These are phyloP conservation scores for Artemia franciscana DNA, from an alignment of 1,140 invertebrate species.

Conservation along the genomic window DNA sequence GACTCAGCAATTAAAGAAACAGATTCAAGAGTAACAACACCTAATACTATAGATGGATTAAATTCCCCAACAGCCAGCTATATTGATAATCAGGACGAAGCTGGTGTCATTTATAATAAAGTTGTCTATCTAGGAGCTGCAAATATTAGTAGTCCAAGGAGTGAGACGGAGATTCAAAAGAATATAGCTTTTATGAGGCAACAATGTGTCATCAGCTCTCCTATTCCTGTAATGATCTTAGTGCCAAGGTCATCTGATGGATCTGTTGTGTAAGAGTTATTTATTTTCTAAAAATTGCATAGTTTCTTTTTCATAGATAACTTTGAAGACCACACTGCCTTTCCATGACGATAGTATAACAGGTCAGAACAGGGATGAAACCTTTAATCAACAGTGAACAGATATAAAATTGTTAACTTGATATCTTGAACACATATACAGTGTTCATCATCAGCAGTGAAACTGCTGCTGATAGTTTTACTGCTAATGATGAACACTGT, in stretches of 20 bases:
- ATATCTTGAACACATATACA: too few relatives aligned
- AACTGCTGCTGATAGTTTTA: too few relatives aligned
- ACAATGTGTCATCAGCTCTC: slow-evolving; percentile 36
- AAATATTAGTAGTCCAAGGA: slow-evolving; percentile 74
- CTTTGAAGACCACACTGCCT: too few relatives aligned
- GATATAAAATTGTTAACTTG: too few relatives aligned
- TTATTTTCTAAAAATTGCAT: too few relatives aligned
- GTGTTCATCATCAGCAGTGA: too few relatives aligned
- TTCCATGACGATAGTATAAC: too few relatives aligned
- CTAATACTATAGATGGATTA: neutral
- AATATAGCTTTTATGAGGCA: slow-evolving; percentile 76
- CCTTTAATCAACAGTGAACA: too few relatives aligned
- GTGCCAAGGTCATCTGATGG: slow-evolving; percentile 65
- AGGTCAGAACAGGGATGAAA: too few relatives aligned
- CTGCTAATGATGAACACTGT: too few relatives aligned
- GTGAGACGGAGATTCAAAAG: slow-evolving; percentile 77
- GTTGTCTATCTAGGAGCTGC: slow-evolving; percentile 85
- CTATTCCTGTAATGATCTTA: slow-evolving; percentile 49
- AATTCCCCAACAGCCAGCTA: slow-evolving; percentile 7
- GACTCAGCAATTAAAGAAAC: neutral
- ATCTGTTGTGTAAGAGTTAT: slow-evolving; percentile 26
- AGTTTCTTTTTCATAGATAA: too few relatives aligned
- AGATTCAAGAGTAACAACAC: neutral
- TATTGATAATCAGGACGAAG: slow-evolving; percentile 28
- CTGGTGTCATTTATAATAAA: slow-evolving; percentile 72